phyloP scores from a whole-genome alignment of 2,797 vertebrate genomes.

The Enteromius radiatus region DNA sequence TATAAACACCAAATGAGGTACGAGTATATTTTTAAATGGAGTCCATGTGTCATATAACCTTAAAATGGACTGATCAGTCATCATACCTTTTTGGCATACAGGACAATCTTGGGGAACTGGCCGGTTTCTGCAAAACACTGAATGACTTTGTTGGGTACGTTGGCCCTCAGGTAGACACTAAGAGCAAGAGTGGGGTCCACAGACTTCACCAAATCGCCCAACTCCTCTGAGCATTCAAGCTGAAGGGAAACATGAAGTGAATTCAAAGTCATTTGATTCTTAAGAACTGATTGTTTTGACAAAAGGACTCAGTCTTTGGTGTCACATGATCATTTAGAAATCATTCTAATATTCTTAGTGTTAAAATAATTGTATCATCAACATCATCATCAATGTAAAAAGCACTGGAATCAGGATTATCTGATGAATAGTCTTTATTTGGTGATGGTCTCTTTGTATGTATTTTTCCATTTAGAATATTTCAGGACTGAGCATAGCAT shows the following conservation, averaged over 20 bases:
- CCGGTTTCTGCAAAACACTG: constrained; percentile 99
- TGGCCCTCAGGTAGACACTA: constrained; percentile 95
- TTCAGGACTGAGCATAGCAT: background rate
- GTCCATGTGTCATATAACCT: background rate
- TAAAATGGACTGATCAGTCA: background rate
- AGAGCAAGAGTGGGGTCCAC: constrained; percentile 97
- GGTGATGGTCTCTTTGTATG: background rate
- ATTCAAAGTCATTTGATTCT: background rate
- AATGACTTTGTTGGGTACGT: constrained; percentile 98
- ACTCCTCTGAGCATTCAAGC: constrained; percentile 97
- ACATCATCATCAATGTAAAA: too few relatives aligned
- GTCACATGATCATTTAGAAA: background rate
- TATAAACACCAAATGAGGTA: constrained; percentile 59
- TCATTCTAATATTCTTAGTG: background rate
- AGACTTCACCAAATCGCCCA: constrained; percentile 96
- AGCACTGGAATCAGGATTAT: background rate
- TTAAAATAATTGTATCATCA: background rate
- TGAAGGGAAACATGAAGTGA: constrained; percentile 60
- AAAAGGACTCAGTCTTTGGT: background rate
- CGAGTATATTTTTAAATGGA: background rate
- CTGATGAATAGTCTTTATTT: background rate
- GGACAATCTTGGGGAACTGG: constrained; percentile 98
- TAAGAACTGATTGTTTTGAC: background rate
- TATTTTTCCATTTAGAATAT: background rate
- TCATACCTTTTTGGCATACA: constrained; percentile 97